Base-by-base conservation (phyloP, 2,888 invertebrate species). In the Panzeria rudis region DNA sequence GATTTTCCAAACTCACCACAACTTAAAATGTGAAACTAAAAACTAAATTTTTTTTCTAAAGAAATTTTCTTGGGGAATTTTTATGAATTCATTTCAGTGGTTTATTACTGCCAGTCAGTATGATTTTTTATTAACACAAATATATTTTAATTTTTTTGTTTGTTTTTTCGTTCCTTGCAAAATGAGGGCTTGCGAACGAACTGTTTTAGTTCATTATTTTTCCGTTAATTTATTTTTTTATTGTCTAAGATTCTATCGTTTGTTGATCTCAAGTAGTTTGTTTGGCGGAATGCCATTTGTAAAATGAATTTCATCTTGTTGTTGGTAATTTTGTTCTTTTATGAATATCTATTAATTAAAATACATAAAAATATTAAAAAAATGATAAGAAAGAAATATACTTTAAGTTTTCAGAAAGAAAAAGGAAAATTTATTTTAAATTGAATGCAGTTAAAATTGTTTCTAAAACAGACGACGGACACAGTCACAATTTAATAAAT, bases 261-360 rank as follows among this genome's bases (percentile, higher is more conserved):
- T 84, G 80, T 81, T 84, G 84, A 84, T 85, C 82, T 85, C 82
- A 82, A 85, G 85, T 75, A 79, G 85, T 75, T 82, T 82, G 85
- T 75, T 82, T 82, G 85, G 85, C 85, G 11, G 52, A 75, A 56
- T 79, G 85, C 85, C 85, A 82, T 64, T 47, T 71, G 54, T 61
- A 59, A 82, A 82, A 78, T 82, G n/a, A 81, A 69, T 85, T 82
- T n/a, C n/a, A n/a, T n/a, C n/a, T n/a, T 82, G 50, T 75, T 78
- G 52, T 72, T 71, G 62, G 44, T 50, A 64, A 29, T 52, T 15
- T 64, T 69, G 47, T 72, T 25, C 17, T 75, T 75, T 71, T 72
- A 69, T 69, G 41, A 69, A 38, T 69, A 61, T 64, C 41, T 77
- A 71, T 59, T 75, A 50, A 17, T 73, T 71, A 23, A 44, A 54